Evolutionary conservation across 2,888 invertebrate genomes (phyloP), one percentile per base, ranked within the genome.

Genomic region (Drosophila neotestacea): DNA sequence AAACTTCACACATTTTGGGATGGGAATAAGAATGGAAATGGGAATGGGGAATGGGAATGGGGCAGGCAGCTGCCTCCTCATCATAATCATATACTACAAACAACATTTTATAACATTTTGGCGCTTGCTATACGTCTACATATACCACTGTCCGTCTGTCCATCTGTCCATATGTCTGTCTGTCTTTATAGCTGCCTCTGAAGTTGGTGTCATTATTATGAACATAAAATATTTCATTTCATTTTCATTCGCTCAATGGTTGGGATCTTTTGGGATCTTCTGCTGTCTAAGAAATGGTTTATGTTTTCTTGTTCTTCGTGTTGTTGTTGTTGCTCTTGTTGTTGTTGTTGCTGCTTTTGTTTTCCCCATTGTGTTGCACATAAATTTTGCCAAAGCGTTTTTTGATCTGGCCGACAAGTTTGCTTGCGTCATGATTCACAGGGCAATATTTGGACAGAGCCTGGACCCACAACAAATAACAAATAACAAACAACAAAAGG

Each of bases 161-260:
- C 3, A 27, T 38, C 46, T 22, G 60, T 42, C 48, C 5, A 34
- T 54, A 47, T 13, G 13, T 56, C 27, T 38, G 63, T 56, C 60
- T 34, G 47, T 11, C 54, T 39, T 39, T 58, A 52, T 59, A 48
- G 69, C 39, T 58, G 69, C 64, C 76, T 60, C 84, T 71, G 81
- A 75, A 75, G 74, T 76, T 88, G 83, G 86, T 88, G 90, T 86
- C 88, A 89, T 86, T 86, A 89, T 85, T 86, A 86, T 86, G 90
- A 83, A 69, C 88, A 86, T 86, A 88, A 86, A 89, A 82, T 86
- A 83, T 83, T 85, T 83, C 86, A 85, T 81, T 83, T 85, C 76
- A 68, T 76, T 83, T 80, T 77, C 73, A 77, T 81, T 84, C 71
- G 55, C 55, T 58, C 36, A 58, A 38, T 30, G 39, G 38, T 54